Conservation (phyloP, 2,113 vertebrate species). For the Jaculus jaculus region DNA sequence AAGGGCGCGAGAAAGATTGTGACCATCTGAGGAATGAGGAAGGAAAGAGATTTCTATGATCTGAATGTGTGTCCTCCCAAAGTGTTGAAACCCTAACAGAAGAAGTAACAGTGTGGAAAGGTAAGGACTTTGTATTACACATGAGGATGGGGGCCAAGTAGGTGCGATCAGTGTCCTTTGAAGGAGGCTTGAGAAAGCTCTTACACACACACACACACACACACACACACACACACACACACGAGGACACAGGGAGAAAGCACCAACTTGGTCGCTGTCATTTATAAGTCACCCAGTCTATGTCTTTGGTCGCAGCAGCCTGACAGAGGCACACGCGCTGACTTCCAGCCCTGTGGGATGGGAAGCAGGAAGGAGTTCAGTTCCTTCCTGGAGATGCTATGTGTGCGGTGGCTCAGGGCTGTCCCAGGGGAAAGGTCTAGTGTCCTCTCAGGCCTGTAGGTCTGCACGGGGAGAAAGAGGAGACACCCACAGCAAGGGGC, state of each 20-base stretch:
- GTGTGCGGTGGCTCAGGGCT: not conserved
- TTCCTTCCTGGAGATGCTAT: rapidly evolving
- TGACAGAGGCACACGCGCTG: not conserved
- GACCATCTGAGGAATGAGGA: not conserved
- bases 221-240: not conserved
- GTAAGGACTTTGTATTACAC: rapidly evolving
- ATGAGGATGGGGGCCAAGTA: not conserved
- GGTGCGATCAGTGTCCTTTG: not conserved
- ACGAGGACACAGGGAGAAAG: not conserved
- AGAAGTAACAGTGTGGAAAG: not conserved
- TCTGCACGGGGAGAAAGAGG: not conserved
- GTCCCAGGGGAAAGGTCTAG: not conserved
- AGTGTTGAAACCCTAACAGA: not conserved
- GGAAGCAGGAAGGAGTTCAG: too few species aligned
- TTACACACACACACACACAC: too few species aligned
- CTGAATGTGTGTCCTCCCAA: not conserved
- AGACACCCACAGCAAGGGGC: rapidly evolving
- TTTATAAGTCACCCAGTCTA: not conserved
- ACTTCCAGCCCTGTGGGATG: rapidly evolving
- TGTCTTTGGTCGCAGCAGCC: not conserved
- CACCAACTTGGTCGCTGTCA: not conserved
- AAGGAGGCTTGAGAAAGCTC: not conserved
- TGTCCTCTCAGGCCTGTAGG: not conserved
- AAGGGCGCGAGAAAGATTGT: not conserved
- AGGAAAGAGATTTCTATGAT: not conserved